Evolutionary conservation across 2,797 vertebrate genomes (phyloP).

Genomic region (Epinephelus malabaricus): DNA sequence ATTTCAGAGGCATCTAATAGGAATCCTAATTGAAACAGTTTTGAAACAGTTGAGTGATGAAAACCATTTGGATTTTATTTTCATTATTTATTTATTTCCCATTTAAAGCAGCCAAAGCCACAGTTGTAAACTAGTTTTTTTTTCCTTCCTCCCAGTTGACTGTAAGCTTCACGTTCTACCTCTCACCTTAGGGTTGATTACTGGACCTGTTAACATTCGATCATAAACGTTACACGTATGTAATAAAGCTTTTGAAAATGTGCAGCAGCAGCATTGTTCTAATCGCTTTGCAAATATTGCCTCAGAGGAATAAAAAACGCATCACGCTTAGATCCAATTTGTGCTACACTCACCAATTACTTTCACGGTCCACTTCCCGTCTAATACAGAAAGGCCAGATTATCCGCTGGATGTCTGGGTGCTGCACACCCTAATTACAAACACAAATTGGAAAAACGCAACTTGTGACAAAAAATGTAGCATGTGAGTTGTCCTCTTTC

Average conservation of each 20-base stretch:
- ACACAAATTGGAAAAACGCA: conserved; percentile 83
- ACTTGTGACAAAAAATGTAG: conserved; percentile 78
- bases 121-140: conserved; percentile 23
- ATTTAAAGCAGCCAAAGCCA: conserved; percentile 47
- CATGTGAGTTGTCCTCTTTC: conserved; percentile 62
- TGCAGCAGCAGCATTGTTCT: conserved; percentile 79
- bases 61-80: conserved; percentile 67
- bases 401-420: conserved; percentile 82
- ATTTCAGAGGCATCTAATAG: conserved; percentile 60
- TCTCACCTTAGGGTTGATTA: conserved; percentile 62
- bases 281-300: conserved; percentile 84
- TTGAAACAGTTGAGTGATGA: conserved; percentile 65
- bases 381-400: conserved; percentile 87
- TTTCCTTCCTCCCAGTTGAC: conserved; percentile 13
- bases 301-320: conserved; percentile 81
- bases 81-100: conserved; percentile 50
- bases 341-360: conserved; percentile 87
- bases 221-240: conserved; percentile 66
- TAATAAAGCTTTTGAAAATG: conserved; percentile 75
- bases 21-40: conserved; percentile 62
- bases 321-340: conserved; percentile 88
- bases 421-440: conserved; percentile 83
- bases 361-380: conserved; percentile 86
- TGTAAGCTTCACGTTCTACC: conserved; percentile 14
- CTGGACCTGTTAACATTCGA: conserved; percentile 70